Base-by-base conservation (phyloP, 2,113 vertebrate genomes). In the Hemichromis elongatus region DNA sequence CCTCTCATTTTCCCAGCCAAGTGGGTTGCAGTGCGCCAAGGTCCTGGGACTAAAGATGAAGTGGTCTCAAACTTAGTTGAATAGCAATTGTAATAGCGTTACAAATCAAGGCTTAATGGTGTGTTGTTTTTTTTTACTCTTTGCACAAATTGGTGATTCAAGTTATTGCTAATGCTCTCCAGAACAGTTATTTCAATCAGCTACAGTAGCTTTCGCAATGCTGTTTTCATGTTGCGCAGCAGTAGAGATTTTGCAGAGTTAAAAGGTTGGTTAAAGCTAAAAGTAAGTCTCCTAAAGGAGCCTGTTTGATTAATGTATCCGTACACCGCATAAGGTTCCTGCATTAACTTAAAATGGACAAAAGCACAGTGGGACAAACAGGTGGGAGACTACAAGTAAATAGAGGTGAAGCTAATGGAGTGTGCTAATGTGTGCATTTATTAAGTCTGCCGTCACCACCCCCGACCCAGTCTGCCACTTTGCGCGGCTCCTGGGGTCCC, bases 341-440 rank as follows among this genome's bases (percentile, higher is more conserved):
- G 68, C 77, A 19, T 70, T 77, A 42, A 73, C 81, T 79, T 86
- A 50, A 82, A 88, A 83, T 77, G 80, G 85, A 88, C 89, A 80
- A 83, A 90, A 89, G 86, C 92, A 66, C 79, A 63, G 88, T 86
- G 83, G 86, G 88, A 90, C 85, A 89, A 91, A 89, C 90, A 85
- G 90, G 81, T 89, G 83, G 81, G 66, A 66, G 87, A 89, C 83
- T 88, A 91, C 90, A 90, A 88, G 91, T 88, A 92, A 93, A 93
- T 88, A 93, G 89, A 94, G 88, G 86, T 89, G 89, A 84, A 59
- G 87, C 88, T 93, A 94, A 95, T 94, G 88, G 91, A 89, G 84
- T 77, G 47, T 85, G 84, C 85, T 94, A 93, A 94, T 93, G 89
- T 84, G 88, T 90, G 90, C 89, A 92, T 95, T 90, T 93, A 92